Evolutionary conservation across 2,797 vertebrate genomes (phyloP).

Genomic region (Scyliorhinus canicula): DNA sequence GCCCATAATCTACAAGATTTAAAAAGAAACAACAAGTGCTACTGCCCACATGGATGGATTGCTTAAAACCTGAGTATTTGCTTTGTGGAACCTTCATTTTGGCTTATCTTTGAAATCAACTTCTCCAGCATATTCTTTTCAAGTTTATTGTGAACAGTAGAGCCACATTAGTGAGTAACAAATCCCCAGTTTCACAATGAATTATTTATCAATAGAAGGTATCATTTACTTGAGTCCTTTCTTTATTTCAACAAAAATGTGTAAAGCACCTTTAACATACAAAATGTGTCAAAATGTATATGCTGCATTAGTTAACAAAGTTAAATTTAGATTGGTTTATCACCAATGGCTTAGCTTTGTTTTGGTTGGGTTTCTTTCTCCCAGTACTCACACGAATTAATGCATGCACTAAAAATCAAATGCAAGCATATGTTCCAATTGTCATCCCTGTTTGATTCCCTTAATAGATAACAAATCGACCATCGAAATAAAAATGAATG

Average conservation of each 20-base stretch:
- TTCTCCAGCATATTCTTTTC: neutral
- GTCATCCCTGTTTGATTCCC: neutral
- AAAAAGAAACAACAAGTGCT: neutral
- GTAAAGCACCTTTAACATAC: neutral
- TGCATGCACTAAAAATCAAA: neutral
- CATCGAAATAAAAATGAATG: neutral
- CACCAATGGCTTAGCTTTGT: neutral
- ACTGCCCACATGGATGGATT: neutral
- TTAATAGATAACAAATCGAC: neutral
- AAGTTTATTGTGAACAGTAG: neutral
- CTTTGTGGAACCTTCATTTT: neutral
- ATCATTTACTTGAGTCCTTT: neutral
- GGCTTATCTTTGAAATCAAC: neutral
- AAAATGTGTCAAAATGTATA: neutral
- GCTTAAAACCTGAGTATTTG: neutral
- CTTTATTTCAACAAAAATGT: neutral
- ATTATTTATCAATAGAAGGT: constrained; percentile 11
- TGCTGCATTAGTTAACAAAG: neutral
- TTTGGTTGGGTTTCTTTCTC: neutral
- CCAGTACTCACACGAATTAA: neutral
- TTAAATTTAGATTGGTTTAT: neutral
- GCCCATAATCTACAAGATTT: neutral
- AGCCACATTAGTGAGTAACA: neutral
- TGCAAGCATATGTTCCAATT: neutral
- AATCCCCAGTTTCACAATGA: neutral